These are phyloP conservation scores for Irena cyanogastra DNA, from an alignment of 2,113 vertebrate genomes.

Conservation along the genomic window DNA sequence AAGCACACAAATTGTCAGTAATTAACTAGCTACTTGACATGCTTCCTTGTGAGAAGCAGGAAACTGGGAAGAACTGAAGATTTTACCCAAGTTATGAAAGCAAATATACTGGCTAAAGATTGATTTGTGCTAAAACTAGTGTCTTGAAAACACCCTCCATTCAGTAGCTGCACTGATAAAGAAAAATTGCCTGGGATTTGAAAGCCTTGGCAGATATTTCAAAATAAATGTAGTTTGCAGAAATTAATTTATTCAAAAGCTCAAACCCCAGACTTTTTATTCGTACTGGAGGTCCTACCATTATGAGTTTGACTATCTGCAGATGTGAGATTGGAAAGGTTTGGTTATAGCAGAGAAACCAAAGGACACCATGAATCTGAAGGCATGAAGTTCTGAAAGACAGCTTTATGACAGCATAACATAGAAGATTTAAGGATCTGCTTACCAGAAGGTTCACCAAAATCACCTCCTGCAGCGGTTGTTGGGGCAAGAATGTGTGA, in stretches of 20 bases:
- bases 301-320: background rate
- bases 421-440: background rate
- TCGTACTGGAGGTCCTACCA: background rate
- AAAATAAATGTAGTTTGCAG: background rate
- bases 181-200: background rate
- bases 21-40: background rate
- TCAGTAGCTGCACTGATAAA: background rate
- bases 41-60: background rate
- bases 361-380: background rate
- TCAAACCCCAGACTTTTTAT: background rate
- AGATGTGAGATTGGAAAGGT: background rate
- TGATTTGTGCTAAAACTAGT: background rate
- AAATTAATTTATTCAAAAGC: background rate
- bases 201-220: background rate
- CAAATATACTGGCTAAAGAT: background rate
- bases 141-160: background rate
- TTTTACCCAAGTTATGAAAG: background rate
- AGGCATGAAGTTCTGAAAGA: background rate
- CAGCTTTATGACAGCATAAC: background rate
- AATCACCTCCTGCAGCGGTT: conserved; percentile 70
- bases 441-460: conserved; percentile 75
- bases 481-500: conserved; percentile 68
- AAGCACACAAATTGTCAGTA: background rate
- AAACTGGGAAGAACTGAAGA: background rate
- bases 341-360: background rate